phyloP scores from a whole-genome alignment of 2,113 vertebrate genomes.

The Bubo scandiacus region DNA sequence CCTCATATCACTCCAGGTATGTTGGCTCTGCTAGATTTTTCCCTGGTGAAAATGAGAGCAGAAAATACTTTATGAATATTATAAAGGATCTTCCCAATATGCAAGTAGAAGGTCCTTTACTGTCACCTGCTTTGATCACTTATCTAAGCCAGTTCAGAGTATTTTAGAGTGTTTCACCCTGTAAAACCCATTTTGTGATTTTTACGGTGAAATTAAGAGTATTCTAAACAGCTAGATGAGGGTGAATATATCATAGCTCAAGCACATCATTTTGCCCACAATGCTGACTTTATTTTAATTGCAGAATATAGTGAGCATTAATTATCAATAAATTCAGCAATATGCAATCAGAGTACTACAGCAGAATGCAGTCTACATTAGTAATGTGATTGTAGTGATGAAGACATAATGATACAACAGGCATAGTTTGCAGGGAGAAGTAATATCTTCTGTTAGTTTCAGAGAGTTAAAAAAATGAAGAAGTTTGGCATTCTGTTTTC shows the following conservation, averaged over 20 bases:
- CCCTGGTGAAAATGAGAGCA: neutral
- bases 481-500: neutral
- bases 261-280: neutral
- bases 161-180: neutral
- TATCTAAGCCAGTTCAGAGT: neutral
- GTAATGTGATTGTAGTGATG: neutral
- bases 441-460: neutral
- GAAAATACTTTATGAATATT: neutral
- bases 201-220: neutral
- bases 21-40: neutral
- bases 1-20: neutral
- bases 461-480: neutral
- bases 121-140: neutral
- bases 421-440: neutral
- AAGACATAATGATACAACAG: neutral
- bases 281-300: neutral
- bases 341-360: neutral
- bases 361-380: neutral
- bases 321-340: neutral
- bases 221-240: neutral
- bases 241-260: neutral
- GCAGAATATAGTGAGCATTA: neutral
- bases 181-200: neutral
- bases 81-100: neutral
- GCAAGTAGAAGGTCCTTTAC: neutral